Evolutionary conservation across 2,888 invertebrate genomes (phyloP), one percentile per base, ranked within the genome.

Genomic region (Gasteruption jaculator): DNA sequence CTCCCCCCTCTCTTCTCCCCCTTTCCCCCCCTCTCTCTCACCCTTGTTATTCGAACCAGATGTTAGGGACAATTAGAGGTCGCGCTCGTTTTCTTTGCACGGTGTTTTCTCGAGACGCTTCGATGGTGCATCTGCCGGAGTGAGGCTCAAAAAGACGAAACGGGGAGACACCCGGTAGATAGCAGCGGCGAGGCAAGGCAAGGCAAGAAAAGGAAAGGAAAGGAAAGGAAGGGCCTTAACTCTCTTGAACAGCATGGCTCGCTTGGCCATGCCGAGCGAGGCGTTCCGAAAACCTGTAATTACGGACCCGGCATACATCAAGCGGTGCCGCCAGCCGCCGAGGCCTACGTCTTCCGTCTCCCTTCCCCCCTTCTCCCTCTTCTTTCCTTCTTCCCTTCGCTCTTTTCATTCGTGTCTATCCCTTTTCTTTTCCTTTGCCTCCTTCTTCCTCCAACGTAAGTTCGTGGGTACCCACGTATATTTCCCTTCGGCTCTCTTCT

Each of bases 241-340:
- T 32, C 35, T 40, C 56, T 43, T 54, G 58, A 59, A 58, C 59
- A 39, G 58, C 58, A 53, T 58, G 54, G 53, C 57, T 53, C 52
- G 53, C n/a, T n/a, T n/a, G n/a, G n/a, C n/a, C n/a, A n/a, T n/a
- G 52, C 56, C 45, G 54, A 53, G 56, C 57, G 52, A 58, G 61
- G 62, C 61, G 57, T 60, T 57, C 58, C 57, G 54, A 68, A 68
- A 68, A 67, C 68, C 68, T 68, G 68, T 68, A 68, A 68, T 68
- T 68, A 68, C 68, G 67, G 62, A 62, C 63, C 68, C 67, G 64
- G 61, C 61, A 65, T 62, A 68, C 68, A 68, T 68, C 68, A 68
- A 68, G 67, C 65, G 65, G 56, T 65, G 67, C 68, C 68, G 68
- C 64, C 65, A 38, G 48, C 52, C 52, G 43, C 51, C 41, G 50